Percentiles rank a stretch among this genome's conserved stretches.
Evolutionary conservation across 2,113 vertebrate species (phyloP).

Genomic region (Pedionomus torquatus): DNA sequence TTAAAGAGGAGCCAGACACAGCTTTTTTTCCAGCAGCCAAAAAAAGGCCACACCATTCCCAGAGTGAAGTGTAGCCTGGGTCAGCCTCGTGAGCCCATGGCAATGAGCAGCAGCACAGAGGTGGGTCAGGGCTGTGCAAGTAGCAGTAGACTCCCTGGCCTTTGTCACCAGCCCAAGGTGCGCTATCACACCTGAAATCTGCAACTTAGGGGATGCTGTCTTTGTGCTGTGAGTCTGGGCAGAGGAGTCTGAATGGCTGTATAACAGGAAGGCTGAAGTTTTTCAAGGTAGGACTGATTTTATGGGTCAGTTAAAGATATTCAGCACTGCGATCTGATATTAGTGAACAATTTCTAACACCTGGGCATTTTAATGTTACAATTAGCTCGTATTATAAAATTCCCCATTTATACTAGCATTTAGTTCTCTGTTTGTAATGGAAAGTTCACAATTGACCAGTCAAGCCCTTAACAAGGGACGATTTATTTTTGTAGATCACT

Average conservation of each 20-base stretch:
- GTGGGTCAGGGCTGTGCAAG: not conserved
- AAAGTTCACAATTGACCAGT: constrained; percentile 4
- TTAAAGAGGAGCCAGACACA: not conserved
- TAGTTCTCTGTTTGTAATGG: not conserved
- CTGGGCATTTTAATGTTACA: not conserved
- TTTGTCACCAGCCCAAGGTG: not conserved
- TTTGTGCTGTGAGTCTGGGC: accelerated
- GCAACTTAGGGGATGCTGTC: not conserved
- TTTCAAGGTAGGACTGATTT: not conserved
- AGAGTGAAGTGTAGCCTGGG: not conserved
- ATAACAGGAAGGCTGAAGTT: not conserved
- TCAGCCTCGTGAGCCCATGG: accelerated
- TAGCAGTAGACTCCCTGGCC: not conserved
- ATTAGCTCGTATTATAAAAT: constrained; percentile 22
- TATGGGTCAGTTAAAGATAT: not conserved
- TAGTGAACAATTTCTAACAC: not conserved
- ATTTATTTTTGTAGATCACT: constrained; percentile 18
- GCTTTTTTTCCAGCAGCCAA: not conserved
- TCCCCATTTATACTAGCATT: not conserved
- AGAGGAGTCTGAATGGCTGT: not conserved
- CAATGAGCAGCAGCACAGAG: not conserved
- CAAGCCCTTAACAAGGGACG: constrained; percentile 17
- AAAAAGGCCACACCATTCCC: accelerated
- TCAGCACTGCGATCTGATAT: not conserved
- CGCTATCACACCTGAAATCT: not conserved